Conservation (phyloP, 2,113 vertebrate species). For the Callorhinus ursinus region DNA sequence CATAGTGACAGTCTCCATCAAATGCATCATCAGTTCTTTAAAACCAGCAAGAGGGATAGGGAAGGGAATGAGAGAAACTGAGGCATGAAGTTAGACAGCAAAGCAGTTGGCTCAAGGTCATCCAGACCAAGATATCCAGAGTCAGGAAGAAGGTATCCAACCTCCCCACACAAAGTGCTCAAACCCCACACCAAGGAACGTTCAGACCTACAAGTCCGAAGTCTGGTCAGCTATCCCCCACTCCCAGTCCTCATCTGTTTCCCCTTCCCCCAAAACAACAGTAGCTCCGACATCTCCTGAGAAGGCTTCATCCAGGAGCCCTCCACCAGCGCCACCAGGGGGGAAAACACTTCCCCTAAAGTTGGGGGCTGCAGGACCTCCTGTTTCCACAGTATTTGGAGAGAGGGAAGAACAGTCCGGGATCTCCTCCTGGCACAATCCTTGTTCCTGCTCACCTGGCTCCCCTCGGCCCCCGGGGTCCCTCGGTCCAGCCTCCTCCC, state of each 20-base stretch:
- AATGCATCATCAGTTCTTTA: slow-evolving; percentile 50
- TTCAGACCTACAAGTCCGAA: neutral
- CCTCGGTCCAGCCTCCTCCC: slow-evolving; percentile 77
- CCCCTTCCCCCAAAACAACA: neutral
- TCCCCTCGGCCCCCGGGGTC: slow-evolving; percentile 79
- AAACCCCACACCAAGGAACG: neutral
- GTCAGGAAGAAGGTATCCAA: neutral
- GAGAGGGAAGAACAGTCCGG: neutral
- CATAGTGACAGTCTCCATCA: slow-evolving; percentile 44
- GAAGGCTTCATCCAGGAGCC: neutral
- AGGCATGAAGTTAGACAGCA: slow-evolving; percentile 54
- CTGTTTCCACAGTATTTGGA: neutral
- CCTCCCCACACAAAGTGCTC: neutral
- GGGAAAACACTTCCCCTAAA: slow-evolving; percentile 42
- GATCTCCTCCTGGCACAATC: neutral
- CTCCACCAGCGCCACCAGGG: neutral
- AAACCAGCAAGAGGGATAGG: slow-evolving; percentile 7
- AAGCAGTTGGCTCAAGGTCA: slow-evolving; percentile 76
- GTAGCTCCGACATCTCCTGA: neutral
- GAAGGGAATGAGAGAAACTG: slow-evolving; percentile 69
- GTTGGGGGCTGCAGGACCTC: slow-evolving; percentile 35
- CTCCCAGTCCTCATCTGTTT: neutral
- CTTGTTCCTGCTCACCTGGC: slow-evolving; percentile 73
- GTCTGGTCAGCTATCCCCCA: neutral
- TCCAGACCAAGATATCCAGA: slow-evolving; percentile 33